phyloP scores from a whole-genome alignment of 2,113 vertebrate genomes.

The Heterochromis multidens region DNA sequence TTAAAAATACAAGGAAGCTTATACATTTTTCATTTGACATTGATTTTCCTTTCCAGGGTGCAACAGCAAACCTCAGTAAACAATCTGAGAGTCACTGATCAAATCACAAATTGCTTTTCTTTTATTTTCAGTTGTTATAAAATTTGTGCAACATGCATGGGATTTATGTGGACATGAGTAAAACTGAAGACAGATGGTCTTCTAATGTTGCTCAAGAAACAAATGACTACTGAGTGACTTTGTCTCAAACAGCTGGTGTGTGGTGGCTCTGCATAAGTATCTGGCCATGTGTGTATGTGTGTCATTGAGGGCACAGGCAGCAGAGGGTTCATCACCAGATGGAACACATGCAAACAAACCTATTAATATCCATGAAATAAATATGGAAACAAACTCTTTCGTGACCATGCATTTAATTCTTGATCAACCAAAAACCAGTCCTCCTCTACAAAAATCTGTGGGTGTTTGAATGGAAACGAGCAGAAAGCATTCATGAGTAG shows the following conservation, averaged over 20 bases:
- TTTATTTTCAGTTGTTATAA: neutral
- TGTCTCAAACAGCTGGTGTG: conserved; percentile 54
- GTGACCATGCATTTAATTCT: neutral
- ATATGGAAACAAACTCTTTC: conserved; percentile 15
- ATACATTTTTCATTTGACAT: neutral
- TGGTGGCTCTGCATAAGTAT: conserved; percentile 1
- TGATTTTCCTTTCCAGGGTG: neutral
- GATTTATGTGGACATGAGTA: conserved; percentile 12
- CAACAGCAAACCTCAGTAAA: neutral
- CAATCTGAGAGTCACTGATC: neutral
- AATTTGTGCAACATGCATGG: neutral
- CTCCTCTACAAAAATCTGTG: neutral
- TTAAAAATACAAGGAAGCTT: neutral
- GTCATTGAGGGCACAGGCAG: neutral
- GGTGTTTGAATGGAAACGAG: neutral
- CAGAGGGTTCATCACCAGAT: conserved; percentile 37
- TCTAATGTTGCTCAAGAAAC: conserved; percentile 41
- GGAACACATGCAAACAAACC: conserved; percentile 9
- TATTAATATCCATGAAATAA: conserved; percentile 31
- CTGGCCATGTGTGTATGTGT: neutral
- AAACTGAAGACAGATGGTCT: conserved; percentile 44
- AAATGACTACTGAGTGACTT: conserved; percentile 55
- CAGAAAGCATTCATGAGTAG: neutral
- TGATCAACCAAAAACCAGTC: neutral
- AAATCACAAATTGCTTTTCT: neutral